A percentile compares a stretch with the other conserved stretches of the same genome.
Conservation (phyloP, 1,140 invertebrate genomes). For the Thaumetopoea pityocampa region DNA sequence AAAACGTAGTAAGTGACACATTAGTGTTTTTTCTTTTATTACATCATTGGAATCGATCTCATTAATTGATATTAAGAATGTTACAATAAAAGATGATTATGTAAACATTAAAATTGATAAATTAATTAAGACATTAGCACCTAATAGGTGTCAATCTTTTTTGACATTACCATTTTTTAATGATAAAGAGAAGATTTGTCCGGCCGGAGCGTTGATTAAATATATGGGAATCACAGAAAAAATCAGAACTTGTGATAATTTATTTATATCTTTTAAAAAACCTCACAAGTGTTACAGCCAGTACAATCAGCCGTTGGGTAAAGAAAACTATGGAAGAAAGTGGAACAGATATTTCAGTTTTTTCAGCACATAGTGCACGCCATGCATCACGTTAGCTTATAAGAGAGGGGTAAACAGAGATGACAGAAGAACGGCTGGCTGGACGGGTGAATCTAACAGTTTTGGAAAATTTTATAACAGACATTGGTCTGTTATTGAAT, state of each 20-base stretch:
- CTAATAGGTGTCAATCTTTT: slow-evolving; percentile 2
- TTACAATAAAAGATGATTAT: slow-evolving; percentile 1
- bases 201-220: slow-evolving; percentile 1
- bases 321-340: background rate
- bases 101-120: slow-evolving; percentile 9
- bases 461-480: no score
- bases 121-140: slow-evolving; percentile 10
- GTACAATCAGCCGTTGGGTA: background rate
- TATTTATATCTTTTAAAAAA: background rate
- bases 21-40: no score
- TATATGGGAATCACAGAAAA: background rate
- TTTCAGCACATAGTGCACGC: no score
- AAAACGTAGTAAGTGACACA: no score
- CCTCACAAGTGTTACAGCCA: background rate
- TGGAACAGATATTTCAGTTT: background rate
- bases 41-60: no score
- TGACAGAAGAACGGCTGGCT: no score
- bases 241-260: background rate
- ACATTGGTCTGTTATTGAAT: no score
- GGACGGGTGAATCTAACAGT: no score
- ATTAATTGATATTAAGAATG: slow-evolving; percentile 5
- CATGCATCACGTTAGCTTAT: no score
- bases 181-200: slow-evolving; percentile 9
- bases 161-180: slow-evolving; percentile 5
- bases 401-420: no score